These are phyloP conservation scores for Bagarius yarrelli DNA, from an alignment of 2,113 vertebrate genomes.

Conservation along the genomic window DNA sequence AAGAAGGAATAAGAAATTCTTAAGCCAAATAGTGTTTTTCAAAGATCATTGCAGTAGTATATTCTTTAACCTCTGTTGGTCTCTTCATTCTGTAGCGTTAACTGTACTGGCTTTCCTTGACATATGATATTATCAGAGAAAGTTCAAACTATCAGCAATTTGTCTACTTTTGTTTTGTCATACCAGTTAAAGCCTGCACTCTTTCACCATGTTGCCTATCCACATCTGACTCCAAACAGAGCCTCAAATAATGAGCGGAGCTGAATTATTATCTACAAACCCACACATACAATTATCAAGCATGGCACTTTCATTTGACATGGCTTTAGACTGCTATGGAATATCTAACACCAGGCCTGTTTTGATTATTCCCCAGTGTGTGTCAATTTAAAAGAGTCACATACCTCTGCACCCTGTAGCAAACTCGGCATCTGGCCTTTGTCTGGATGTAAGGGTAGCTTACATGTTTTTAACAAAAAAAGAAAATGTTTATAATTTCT, in stretches of 20 bases:
- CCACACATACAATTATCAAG: conserved; percentile 54
- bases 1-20: neutral
- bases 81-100: conserved; percentile 33
- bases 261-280: conserved; percentile 70
- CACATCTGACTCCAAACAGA: conserved; percentile 65
- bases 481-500: conserved; percentile 61
- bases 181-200: conserved; percentile 56
- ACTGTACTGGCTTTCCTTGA: conserved; percentile 27
- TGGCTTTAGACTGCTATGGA: conserved; percentile 43
- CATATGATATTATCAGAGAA: conserved; percentile 45
- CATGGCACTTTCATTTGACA: conserved; percentile 42
- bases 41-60: conserved; percentile 29
- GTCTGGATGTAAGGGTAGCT: conserved; percentile 51
- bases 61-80: conserved; percentile 41
- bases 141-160: conserved; percentile 50
- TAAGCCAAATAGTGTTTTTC: neutral
- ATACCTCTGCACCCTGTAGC: conserved; percentile 51
- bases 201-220: conserved; percentile 50
- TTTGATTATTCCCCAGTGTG: conserved; percentile 49
- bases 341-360: conserved; percentile 55
- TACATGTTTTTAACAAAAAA: conserved; percentile 52
- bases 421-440: conserved; percentile 62
- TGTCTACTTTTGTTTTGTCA: conserved; percentile 68
- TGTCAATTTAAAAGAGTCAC: conserved; percentile 29
- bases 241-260: conserved; percentile 53